These are phyloP conservation scores for Phodopus roborovskii DNA, from an alignment of 2,113 vertebrate genomes.

Conservation along the genomic window DNA sequence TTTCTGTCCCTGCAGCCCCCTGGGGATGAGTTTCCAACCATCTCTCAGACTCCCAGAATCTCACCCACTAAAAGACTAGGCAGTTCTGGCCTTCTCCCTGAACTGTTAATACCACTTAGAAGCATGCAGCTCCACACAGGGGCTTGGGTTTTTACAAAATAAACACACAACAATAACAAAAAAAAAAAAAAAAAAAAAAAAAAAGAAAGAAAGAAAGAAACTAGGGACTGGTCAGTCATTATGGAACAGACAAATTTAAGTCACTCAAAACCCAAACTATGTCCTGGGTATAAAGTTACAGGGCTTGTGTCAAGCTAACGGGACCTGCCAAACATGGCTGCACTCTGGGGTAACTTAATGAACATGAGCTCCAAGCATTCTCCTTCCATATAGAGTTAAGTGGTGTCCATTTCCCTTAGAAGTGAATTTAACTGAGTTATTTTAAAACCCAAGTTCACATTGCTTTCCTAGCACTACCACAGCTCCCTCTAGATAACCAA, in stretches of 20 bases:
- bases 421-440: constrained; percentile 78
- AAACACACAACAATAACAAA: background rate
- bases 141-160: background rate
- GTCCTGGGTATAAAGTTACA: constrained; percentile 27
- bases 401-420: constrained; percentile 76
- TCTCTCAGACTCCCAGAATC: background rate
- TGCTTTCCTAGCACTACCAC: constrained; percentile 51
- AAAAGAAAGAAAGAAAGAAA: background rate
- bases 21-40: background rate
- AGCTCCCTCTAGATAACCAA: constrained; percentile 59
- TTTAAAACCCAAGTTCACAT: constrained; percentile 68
- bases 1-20: background rate
- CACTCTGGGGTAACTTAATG: constrained; percentile 67
- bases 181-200: background rate
- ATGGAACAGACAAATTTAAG: background rate
- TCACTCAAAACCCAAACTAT: constrained; percentile 61
- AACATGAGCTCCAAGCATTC: constrained; percentile 62
- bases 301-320: background rate
- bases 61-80: background rate
- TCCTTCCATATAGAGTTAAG: constrained; percentile 70
- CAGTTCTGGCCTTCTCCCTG: background rate
- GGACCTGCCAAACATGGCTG: constrained; percentile 46
- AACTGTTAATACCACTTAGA: background rate
- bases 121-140: background rate
- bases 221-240: background rate